These are phyloP conservation scores for Glaucomys volans DNA, from an alignment of 2,113 vertebrate species.

Conservation along the genomic window DNA sequence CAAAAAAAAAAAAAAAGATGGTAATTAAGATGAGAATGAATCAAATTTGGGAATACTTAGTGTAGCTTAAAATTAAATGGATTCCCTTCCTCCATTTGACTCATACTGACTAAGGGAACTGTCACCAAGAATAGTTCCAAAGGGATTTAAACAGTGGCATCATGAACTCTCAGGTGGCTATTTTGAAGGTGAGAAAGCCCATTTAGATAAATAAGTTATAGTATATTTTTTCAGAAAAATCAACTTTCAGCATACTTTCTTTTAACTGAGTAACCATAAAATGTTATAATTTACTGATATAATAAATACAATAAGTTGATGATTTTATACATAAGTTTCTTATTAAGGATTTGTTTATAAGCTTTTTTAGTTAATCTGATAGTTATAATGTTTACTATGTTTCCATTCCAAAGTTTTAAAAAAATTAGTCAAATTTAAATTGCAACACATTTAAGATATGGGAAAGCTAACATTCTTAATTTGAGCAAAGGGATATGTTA, in stretches of 20 bases:
- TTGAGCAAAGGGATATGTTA: neutral
- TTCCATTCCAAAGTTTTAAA: constrained; percentile 40
- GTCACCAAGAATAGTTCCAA: constrained; percentile 46
- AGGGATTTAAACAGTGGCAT: neutral
- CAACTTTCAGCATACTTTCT: neutral
- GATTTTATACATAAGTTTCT: constrained; percentile 11
- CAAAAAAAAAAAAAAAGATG: constrained; percentile 6
- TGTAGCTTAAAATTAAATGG: constrained; percentile 28
- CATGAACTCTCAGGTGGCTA: neutral
- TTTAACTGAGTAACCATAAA: constrained; percentile 16
- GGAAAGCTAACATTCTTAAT: constrained; percentile 40
- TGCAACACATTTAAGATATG: constrained; percentile 9
- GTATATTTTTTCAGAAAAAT: constrained; percentile 60
- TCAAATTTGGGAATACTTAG: constrained; percentile 4
- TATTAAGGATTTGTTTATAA: constrained; percentile 54
- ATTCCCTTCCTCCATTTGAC: neutral
- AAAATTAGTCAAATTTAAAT: constrained; percentile 45
- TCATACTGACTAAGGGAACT: neutral
- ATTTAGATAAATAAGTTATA: constrained; percentile 52
- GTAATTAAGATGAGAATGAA: constrained; percentile 50
- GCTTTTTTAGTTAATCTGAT: constrained; percentile 42
- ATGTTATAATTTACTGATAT: neutral
- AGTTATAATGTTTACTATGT: neutral
- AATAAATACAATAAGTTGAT: constrained; percentile 25
- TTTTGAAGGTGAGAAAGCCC: constrained; percentile 15